Conservation (phyloP, 1,140 invertebrate species). For the Saccostrea cuccullata region DNA sequence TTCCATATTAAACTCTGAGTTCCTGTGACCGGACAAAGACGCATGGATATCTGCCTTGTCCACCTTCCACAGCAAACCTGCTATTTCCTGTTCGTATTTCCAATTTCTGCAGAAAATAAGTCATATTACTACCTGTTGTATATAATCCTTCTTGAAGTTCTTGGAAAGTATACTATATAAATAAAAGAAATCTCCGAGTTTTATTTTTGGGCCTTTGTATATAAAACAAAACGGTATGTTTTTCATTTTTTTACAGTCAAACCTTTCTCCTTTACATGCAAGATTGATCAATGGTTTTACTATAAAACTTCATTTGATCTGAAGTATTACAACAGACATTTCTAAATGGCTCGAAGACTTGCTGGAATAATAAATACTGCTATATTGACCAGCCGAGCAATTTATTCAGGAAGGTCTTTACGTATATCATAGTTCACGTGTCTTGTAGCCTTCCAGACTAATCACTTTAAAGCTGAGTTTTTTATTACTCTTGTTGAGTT, state of each 20-base stretch:
- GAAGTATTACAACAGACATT: too few species aligned
- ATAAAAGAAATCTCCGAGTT: too few species aligned
- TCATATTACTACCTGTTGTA: background rate
- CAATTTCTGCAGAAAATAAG: slow-evolving; percentile 85
- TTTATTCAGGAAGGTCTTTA: background rate
- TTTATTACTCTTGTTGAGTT: background rate
- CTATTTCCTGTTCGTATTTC: slow-evolving; percentile 99
- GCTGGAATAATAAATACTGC: background rate
- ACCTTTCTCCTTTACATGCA: too few species aligned
- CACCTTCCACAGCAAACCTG: slow-evolving; percentile 97
- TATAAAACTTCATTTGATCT: too few species aligned
- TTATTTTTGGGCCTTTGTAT: too few species aligned
- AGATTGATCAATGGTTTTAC: too few species aligned
- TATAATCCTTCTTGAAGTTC: background rate
- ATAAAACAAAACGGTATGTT: too few species aligned
- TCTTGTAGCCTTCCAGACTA: background rate
- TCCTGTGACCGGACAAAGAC: slow-evolving; percentile 9
- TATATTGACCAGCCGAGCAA: background rate
- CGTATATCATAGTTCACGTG: slow-evolving; percentile 10
- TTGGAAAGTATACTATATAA: too few species aligned
- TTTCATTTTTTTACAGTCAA: too few species aligned
- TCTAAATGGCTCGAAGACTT: background rate
- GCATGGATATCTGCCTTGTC: slow-evolving; percentile 83
- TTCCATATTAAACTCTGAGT: slow-evolving; percentile 16
- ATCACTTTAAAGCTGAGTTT: background rate